These are phyloP conservation scores for Phrixothrix hirtus DNA, from an alignment of 2,888 invertebrate species.

Conservation along the genomic window DNA sequence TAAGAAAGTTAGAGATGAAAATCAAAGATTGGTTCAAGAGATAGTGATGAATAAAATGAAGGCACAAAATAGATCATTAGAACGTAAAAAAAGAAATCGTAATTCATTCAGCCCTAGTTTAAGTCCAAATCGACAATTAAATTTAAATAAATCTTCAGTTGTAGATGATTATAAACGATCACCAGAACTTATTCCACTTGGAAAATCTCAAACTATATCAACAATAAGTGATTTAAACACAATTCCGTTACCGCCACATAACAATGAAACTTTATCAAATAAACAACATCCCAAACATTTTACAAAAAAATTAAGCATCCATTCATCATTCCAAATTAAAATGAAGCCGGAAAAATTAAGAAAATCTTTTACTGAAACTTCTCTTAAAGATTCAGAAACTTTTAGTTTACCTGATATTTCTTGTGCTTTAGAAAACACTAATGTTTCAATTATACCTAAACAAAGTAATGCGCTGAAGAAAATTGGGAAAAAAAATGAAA, in stretches of 20 bases:
- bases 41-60: conserved; percentile 79
- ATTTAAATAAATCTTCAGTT: conserved; percentile 50
- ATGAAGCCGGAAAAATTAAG: conserved; percentile 12
- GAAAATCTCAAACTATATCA: conserved; percentile 2
- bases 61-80: conserved; percentile 66
- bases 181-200: background rate
- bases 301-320: conserved; percentile 42
- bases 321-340: conserved; percentile 36
- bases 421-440: conserved; percentile 46
- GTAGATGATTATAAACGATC: conserved; percentile 33
- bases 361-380: conserved; percentile 26
- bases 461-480: conserved; percentile 37
- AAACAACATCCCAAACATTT: conserved; percentile 34
- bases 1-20: conserved; percentile 77
- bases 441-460: conserved; percentile 44
- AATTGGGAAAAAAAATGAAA: conserved; percentile 38
- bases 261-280: conserved; percentile 21
- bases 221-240: conserved; percentile 6
- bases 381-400: conserved; percentile 50
- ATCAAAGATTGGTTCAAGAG: conserved; percentile 81
- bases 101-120: conserved; percentile 54
- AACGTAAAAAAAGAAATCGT: conserved; percentile 62
- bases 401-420: conserved; percentile 56
- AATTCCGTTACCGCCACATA: background rate
- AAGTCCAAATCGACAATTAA: conserved; percentile 44